Percentiles rank a stretch among this genome's conserved stretches.
Evolutionary conservation across 2,888 invertebrate species (phyloP).

Genomic region (Plebejus melissa): DNA sequence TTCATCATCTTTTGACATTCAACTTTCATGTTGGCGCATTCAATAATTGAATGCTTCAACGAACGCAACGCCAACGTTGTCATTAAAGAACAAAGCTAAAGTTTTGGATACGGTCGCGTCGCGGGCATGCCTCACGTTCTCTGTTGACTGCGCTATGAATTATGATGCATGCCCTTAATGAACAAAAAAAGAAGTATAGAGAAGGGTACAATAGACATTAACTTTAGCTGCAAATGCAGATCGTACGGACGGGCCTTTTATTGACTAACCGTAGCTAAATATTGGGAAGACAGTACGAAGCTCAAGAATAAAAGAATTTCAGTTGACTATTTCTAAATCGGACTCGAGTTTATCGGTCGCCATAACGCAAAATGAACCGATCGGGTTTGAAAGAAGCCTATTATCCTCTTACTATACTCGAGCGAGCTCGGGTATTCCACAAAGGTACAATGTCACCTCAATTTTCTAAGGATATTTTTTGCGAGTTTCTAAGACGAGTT

Average conservation of each 20-base stretch:
- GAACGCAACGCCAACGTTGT: too few species aligned
- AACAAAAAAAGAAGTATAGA: not conserved
- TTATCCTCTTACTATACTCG: conserved; percentile 19
- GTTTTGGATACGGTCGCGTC: too few species aligned
- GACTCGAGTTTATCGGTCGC: conserved; percentile 11
- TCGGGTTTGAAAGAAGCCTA: conserved; percentile 22
- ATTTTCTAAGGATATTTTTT: conserved; percentile 5
- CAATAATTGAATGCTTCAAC: too few species aligned
- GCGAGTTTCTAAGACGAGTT: not conserved
- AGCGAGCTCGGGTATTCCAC: conserved; percentile 18
- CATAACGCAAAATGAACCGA: conserved; percentile 26
- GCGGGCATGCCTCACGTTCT: too few species aligned
- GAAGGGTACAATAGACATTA: not conserved
- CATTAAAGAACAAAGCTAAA: too few species aligned
- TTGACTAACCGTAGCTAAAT: not conserved
- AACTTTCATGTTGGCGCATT: too few species aligned
- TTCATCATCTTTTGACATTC: too few species aligned
- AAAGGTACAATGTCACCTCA: conserved; percentile 20
- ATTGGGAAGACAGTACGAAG: not conserved
- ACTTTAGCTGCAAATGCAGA: not conserved
- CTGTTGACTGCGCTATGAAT: too few species aligned
- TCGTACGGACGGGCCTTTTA: not conserved
- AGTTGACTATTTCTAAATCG: not conserved
- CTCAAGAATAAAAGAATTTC: conserved; percentile 14
- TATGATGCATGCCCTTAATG: too few species aligned